These are phyloP conservation scores for Chionomys nivalis DNA, from an alignment of 2,113 vertebrate genomes.

Conservation along the genomic window DNA sequence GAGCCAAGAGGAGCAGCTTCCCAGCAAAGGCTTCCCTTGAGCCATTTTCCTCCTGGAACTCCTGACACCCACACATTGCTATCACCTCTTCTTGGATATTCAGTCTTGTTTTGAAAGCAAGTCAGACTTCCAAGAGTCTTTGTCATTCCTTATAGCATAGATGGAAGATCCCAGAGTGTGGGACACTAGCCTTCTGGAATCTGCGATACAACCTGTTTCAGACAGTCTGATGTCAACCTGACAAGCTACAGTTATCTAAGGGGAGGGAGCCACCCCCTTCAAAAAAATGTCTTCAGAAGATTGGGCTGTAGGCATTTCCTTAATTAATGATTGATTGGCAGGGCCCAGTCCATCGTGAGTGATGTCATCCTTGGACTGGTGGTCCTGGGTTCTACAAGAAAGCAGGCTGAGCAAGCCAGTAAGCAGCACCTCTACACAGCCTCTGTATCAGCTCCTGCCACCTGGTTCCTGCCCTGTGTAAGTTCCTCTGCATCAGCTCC, in stretches of 20 bases:
- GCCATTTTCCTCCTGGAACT: not conserved
- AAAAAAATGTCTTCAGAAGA: not conserved
- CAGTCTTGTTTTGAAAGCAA: not conserved
- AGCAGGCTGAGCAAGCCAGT: not conserved
- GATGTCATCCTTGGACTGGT: not conserved
- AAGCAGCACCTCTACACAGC: not conserved
- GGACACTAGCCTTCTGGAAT: fast-evolving
- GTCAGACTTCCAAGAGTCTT: not conserved
- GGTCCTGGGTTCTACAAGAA: not conserved
- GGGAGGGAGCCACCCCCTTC: not conserved
- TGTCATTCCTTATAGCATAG: not conserved
- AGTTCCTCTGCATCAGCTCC: not conserved
- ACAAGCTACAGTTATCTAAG: not conserved
- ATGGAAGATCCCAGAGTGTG: not conserved
- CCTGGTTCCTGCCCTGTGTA: too few relatives aligned
- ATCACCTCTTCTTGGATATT: not conserved
- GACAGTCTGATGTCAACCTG: not conserved
- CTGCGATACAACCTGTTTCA: fast-evolving
- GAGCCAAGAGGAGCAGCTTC: not conserved
- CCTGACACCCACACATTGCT: not conserved
- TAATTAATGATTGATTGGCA: not conserved
- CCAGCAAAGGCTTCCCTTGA: too few relatives aligned
- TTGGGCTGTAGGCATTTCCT: not conserved
- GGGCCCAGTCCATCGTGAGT: not conserved
- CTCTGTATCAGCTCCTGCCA: not conserved